A percentile compares a stretch with the other conserved stretches of the same genome.
Conservation (phyloP, 2,888 invertebrate genomes). For the Agrilus mali region DNA sequence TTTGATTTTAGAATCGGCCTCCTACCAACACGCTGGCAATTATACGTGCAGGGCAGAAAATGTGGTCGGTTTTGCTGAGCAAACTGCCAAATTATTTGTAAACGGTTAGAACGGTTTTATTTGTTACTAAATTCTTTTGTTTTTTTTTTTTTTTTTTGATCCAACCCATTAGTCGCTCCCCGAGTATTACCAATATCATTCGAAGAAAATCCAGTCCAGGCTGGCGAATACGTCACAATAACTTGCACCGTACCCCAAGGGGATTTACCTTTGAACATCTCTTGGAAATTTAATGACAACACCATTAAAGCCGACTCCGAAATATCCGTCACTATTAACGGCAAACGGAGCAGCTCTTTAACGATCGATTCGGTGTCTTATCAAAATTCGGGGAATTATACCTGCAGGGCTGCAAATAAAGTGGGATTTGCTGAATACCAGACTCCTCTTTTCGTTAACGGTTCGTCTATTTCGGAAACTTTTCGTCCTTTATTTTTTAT, state of each 20-base stretch:
- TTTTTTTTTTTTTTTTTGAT: conserved; percentile 5
- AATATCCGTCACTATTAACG: conserved; percentile 31
- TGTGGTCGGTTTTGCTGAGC: conserved; percentile 50
- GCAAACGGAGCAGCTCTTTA: conserved; percentile 34
- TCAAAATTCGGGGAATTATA: conserved; percentile 32
- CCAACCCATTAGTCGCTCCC: conserved; percentile 59
- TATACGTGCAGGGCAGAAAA: conserved; percentile 59
- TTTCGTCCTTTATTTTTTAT: neutral
- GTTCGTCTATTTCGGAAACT: conserved; percentile 22
- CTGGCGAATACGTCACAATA: conserved; percentile 68
- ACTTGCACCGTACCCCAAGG: conserved; percentile 52
- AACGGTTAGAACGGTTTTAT: conserved; percentile 41
- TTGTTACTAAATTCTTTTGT: conserved; percentile 9
- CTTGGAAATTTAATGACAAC: conserved; percentile 40
- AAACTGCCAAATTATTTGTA: conserved; percentile 55
- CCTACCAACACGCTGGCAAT: conserved; percentile 46
- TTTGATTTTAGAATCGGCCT: conserved; percentile 25
- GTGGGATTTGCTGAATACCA: conserved; percentile 30
- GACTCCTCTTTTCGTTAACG: conserved; percentile 30
- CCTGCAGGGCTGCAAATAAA: conserved; percentile 30
- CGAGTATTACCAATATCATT: conserved; percentile 72
- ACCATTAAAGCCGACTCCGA: conserved; percentile 27
- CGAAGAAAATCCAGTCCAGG: conserved; percentile 61
- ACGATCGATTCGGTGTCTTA: conserved; percentile 30
- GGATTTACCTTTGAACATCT: conserved; percentile 41